Evolutionary conservation across 2,797 vertebrate species (phyloP), one percentile per base, ranked within the genome.

Genomic region (Neostethus bicornis): DNA sequence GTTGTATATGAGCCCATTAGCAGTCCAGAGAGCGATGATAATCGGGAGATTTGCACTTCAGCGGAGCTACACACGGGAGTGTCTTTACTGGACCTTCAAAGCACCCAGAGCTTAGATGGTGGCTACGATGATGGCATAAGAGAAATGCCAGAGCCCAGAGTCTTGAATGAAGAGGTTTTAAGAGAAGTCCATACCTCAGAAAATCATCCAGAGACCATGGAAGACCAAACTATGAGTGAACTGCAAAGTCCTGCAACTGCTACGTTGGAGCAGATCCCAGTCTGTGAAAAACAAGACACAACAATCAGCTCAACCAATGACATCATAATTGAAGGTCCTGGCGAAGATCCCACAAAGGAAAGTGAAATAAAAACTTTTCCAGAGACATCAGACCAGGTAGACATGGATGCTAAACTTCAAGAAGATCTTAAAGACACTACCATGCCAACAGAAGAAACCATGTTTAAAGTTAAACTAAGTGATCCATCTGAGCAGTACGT

Each of bases 1-100:
- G 83, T 89, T 0, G 84, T 89, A 21, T 90, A 89, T 2, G 87
- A 90, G 52, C 85, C 87, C 13, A 89, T 90, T 31, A 90, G 89
- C 14, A 89, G 89, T 34, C 89, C 87, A 48, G 87, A 90, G 55
- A 89, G 87, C 44, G 66, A 31, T 42, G 68, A 68, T 4, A 87
- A 58, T 4, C 38, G 51, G 14, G 85, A 84, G 7, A 39, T 71
- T 39, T 39, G 46, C 21, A 17, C 61, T 19, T 16, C 34, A 1
- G 21, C 70, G 29, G 75, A 77, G 39, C 67, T 67, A 7, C 70
- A 76, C 12, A 48, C 39, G 7, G 52, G 46, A 1, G 4, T 82
- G 20, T 73, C 78, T 51, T 12, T 82, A 24, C 54, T 81, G 41
- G 70, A 86, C 49, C 24, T 83, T 11, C 60, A 74, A 20, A 65